phyloP scores from a whole-genome alignment of 2,113 vertebrate species.

The Daubentonia madagascariensis region DNA sequence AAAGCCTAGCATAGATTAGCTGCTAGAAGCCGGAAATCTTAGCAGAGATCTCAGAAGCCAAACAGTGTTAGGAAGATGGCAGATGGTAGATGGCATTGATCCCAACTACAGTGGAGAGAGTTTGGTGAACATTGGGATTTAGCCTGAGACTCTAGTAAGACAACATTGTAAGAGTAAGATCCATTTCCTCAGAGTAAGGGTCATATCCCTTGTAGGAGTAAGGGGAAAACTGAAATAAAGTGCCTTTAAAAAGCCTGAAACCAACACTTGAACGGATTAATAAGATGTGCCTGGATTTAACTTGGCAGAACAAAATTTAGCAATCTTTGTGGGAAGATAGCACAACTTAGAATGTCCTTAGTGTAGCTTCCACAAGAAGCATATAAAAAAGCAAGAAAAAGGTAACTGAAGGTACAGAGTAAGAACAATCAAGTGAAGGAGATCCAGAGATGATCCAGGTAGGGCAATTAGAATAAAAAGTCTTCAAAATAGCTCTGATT shows the following conservation, averaged over 20 bases:
- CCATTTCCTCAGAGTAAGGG: not conserved
- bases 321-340: not conserved
- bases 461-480: not conserved
- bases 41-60: not conserved
- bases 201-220: not conserved
- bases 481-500: not conserved
- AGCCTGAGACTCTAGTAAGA: not conserved
- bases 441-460: not conserved
- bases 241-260: not conserved
- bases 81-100: not conserved
- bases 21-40: not conserved
- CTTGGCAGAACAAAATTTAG: not conserved
- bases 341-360: not conserved
- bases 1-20: not conserved
- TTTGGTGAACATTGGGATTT: not conserved
- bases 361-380: not conserved
- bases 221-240: not conserved
- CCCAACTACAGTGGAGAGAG: not conserved
- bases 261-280: not conserved
- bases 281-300: not conserved
- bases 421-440: not conserved
- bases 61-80: not conserved
- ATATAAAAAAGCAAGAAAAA: not conserved
- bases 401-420: not conserved
- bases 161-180: not conserved